Evolutionary conservation across 2,797 vertebrate genomes (phyloP).

Genomic region (Thripadectes ignobilis): DNA sequence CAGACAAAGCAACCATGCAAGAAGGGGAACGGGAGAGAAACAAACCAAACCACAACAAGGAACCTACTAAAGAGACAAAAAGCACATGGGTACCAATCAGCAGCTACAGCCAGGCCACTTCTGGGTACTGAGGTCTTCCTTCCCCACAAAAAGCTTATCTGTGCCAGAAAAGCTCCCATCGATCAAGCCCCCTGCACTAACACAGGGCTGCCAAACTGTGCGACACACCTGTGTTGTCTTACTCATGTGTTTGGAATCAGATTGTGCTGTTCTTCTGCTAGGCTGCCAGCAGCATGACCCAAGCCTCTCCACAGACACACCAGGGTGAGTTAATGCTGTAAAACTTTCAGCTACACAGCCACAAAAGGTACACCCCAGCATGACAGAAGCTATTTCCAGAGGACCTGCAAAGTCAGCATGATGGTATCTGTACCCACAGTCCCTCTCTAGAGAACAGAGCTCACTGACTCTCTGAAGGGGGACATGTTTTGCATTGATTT

Average conservation of each 20-base stretch:
- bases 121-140: neutral
- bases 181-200: neutral
- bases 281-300: neutral
- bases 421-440: neutral
- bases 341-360: neutral
- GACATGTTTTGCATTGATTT: neutral
- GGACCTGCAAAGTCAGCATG: neutral
- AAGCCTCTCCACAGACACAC: neutral
- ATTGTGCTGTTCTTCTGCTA: neutral
- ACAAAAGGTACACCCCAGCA: rapidly evolving
- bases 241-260: neutral
- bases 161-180: neutral
- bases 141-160: neutral
- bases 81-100: neutral
- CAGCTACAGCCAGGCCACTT: neutral
- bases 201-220: neutral
- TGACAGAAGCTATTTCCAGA: neutral
- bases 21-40: neutral
- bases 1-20: neutral
- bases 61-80: neutral
- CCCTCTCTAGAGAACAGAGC: neutral
- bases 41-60: neutral
- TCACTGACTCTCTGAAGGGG: rapidly evolving
- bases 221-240: neutral
- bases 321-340: neutral